phyloP scores from a whole-genome alignment of 1,140 invertebrate genomes.

The Bombus waltoni region DNA sequence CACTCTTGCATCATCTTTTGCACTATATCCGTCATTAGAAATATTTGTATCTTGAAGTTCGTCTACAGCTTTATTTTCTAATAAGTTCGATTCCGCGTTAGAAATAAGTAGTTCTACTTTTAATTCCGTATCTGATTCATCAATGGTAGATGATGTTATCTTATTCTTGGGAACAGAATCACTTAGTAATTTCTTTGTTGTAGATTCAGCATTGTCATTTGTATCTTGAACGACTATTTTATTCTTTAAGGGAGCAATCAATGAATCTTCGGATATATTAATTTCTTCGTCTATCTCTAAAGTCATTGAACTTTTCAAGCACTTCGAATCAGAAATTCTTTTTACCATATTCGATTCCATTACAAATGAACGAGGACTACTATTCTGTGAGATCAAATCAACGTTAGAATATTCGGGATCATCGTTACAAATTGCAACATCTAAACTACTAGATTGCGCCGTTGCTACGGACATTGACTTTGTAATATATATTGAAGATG shows the following conservation, averaged over 20 bases:
- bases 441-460: not conserved
- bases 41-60: not conserved
- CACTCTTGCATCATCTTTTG: not conserved
- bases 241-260: constrained; percentile 26
- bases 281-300: constrained; percentile 42
- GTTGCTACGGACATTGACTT: not conserved
- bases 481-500: not conserved
- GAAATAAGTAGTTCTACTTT: not conserved
- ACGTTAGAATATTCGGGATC: constrained; percentile 67
- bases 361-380: not conserved
- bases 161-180: not conserved
- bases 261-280: constrained; percentile 22
- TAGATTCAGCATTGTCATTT: not conserved
- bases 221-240: not conserved
- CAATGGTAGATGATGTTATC: not conserved
- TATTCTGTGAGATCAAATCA: constrained; percentile 36
- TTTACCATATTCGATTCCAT: constrained; percentile 23
- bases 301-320: constrained; percentile 23
- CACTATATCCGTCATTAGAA: not conserved
- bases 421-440: constrained; percentile 24
- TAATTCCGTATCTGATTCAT: not conserved
- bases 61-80: not conserved
- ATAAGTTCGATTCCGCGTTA: constrained; percentile 23
- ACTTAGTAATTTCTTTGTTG: not conserved
- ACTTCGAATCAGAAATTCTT: constrained; percentile 26